Percentiles rank a stretch among this genome's conserved stretches.
Evolutionary conservation across 2,113 vertebrate genomes (phyloP).

Genomic region (Pontoporia blainvillei): DNA sequence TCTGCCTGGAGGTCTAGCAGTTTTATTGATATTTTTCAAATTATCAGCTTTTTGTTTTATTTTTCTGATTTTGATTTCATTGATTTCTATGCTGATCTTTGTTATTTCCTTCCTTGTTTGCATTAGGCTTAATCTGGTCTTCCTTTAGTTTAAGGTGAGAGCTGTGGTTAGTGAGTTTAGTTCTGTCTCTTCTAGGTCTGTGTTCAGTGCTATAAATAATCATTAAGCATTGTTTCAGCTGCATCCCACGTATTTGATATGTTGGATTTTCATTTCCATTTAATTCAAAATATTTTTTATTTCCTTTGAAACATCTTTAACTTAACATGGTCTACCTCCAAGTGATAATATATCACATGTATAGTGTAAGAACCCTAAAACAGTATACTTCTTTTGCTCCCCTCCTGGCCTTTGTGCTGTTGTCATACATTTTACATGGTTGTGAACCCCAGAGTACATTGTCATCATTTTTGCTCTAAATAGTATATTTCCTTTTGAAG

Average conservation of each 20-base stretch:
- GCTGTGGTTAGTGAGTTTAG: not conserved
- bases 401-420: not conserved
- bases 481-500: not conserved
- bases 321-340: not conserved
- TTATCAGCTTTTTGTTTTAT: not conserved
- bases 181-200: not conserved
- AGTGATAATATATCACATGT: not conserved
- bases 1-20: not conserved
- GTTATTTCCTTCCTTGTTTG: not conserved
- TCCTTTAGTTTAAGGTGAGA: not conserved
- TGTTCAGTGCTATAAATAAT: not conserved
- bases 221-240: not conserved
- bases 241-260: not conserved
- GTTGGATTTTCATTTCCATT: not conserved
- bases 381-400: not conserved
- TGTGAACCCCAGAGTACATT: not conserved
- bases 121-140: not conserved
- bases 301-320: not conserved
- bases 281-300: not conserved
- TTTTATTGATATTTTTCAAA: not conserved
- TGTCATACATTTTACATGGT: not conserved
- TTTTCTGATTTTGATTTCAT: not conserved
- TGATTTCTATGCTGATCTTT: not conserved
- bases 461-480: not conserved
- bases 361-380: not conserved